Evolutionary conservation across 2,888 invertebrate species (phyloP).

Genomic region (Xestobium rufovillosum): DNA sequence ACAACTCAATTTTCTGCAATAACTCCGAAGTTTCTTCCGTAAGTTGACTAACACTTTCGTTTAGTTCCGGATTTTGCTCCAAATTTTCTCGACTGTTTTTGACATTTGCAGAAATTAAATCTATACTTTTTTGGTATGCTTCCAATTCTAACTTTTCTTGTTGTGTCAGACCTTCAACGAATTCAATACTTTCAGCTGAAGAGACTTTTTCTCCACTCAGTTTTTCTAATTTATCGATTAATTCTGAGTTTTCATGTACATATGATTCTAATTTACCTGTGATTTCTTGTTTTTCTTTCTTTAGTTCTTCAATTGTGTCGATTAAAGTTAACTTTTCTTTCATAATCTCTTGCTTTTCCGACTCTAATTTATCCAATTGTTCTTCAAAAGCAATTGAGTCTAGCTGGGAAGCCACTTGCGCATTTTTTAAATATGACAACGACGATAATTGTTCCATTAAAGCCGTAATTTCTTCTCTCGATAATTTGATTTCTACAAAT

Average conservation of each 20-base stretch:
- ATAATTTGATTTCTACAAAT: constrained; percentile 47
- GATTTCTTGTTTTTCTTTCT: constrained; percentile 54
- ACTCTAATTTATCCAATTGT: constrained; percentile 53
- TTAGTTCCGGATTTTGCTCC: constrained; percentile 41
- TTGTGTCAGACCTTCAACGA: constrained; percentile 62
- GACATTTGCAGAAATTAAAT: constrained; percentile 29
- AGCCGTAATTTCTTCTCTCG: constrained; percentile 55
- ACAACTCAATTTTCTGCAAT: constrained; percentile 59
- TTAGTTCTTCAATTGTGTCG: constrained; percentile 49
- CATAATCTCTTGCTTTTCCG: constrained; percentile 46
- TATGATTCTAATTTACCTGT: constrained; percentile 57
- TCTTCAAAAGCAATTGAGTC: constrained; percentile 73
- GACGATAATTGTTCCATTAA: constrained; percentile 56
- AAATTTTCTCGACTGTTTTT: constrained; percentile 32
- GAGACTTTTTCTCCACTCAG: constrained; percentile 64
- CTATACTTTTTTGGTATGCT: constrained; percentile 53
- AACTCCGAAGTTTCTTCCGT: constrained; percentile 59
- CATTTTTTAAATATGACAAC: constrained; percentile 55
- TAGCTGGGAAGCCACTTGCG: constrained; percentile 70
- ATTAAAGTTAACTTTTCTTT: constrained; percentile 48
- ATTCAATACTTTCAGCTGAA: constrained; percentile 69
- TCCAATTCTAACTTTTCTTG: constrained; percentile 64
- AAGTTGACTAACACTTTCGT: constrained; percentile 51
- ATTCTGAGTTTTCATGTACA: constrained; percentile 66
- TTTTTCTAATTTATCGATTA: constrained; percentile 65